Conservation (phyloP, 2,113 vertebrate species). For the Regulus satrapa region DNA sequence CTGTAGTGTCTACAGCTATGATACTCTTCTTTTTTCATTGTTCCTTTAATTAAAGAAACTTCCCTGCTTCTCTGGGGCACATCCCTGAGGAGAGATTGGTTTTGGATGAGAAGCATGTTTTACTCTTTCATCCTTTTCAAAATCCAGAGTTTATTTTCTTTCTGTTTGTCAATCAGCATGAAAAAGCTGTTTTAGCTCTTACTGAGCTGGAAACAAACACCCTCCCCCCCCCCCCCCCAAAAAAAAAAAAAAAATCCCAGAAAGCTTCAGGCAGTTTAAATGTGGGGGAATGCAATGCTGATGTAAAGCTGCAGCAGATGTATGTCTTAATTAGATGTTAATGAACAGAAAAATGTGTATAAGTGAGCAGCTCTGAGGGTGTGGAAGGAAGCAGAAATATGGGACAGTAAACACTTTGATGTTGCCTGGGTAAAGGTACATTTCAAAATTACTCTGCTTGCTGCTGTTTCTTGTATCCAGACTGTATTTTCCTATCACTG, state of each 20-base stretch:
- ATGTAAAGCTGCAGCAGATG: conserved; percentile 16
- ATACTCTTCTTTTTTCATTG: neutral
- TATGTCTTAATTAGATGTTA: conserved; percentile 19
- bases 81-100: neutral
- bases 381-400: neutral
- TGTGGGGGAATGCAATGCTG: neutral
- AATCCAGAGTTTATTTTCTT: neutral
- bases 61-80: neutral
- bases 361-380: neutral
- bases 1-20: neutral
- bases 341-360: neutral
- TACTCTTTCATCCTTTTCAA: conserved; percentile 12
- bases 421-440: neutral
- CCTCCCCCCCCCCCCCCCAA: no score
- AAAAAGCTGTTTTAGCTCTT: neutral
- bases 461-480: neutral
- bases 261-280: neutral
- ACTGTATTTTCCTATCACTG: neutral
- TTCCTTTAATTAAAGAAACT: neutral
- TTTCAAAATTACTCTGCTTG: neutral
- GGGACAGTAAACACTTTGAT: neutral
- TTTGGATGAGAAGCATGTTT: neutral
- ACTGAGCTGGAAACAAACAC: neutral
- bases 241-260: neutral
- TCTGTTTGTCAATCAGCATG: neutral